Evolutionary conservation across 1,140 invertebrate genomes (phyloP), one percentile per base, ranked within the genome.

Genomic region (Drosophila rhopaloa): DNA sequence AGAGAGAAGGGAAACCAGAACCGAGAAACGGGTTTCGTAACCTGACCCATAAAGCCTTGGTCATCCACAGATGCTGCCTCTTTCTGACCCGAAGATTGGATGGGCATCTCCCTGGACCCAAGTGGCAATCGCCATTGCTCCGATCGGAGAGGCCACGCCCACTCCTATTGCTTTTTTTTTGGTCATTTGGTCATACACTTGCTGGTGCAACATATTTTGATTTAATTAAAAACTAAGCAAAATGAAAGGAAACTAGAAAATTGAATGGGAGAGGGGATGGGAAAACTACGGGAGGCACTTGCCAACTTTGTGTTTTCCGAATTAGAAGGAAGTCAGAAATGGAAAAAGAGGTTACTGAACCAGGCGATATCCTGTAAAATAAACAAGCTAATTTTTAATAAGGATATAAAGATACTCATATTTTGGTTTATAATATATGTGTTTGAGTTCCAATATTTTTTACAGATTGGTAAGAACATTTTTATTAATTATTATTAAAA

Each of bases 221-320:
- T 85, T 66, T 56, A 84, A 84, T 85, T 84, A 85, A 78, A 76
- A 59, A 55, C 47, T 54, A 41, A 35, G 43, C 59, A 72, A 80
- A 63, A 57, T 16, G 19, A 19, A 24, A 56, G 48, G 29, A 60
- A 62, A 10, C 13, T 24, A 41, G 38, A 47, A 58, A 62, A 71
- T 57, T 32, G 27, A 46, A 50, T 44, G 43, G n/a, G 29, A 0
- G 8, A 7, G n/a, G 4, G 4, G 6, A 32, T 32, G 27, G 8
- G 3, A 0, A n/a, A 32, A 10, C 27, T 35, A 14, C n/a, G 16
- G 48, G 29, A 14, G 37, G 32, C 43, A 58, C 40, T 73, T 43
- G 70, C 47, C 47, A 59, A 48, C 48, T 68, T 59, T 68, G 43
- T 58, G 68, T 58, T 56, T 58, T 32, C n/a, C 8, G n/a, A 56